Evolutionary conservation across 2,797 vertebrate species (phyloP).

Genomic region (Dromococcyx pavoninus): DNA sequence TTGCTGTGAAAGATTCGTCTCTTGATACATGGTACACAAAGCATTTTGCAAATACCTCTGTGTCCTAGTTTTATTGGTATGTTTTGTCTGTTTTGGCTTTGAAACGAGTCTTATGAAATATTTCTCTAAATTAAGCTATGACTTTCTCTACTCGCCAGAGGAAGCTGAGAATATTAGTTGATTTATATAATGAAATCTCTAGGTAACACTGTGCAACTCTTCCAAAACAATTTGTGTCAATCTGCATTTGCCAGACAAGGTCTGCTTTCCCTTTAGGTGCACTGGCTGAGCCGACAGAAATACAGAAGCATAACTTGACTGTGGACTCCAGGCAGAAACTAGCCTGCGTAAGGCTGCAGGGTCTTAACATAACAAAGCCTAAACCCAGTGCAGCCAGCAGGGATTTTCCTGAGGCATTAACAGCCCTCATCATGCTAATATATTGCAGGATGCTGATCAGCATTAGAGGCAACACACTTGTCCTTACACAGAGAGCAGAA

Average conservation of each 20-base stretch:
- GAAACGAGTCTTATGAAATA: not conserved
- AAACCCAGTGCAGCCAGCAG: not conserved
- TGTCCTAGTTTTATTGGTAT: not conserved
- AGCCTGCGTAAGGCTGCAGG: not conserved
- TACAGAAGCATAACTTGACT: accelerated
- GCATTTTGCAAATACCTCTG: not conserved
- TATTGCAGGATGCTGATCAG: not conserved
- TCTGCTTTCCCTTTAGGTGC: not conserved
- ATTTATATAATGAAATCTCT: not conserved
- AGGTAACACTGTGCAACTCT: not conserved
- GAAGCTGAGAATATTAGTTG: not conserved
- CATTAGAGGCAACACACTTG: not conserved
- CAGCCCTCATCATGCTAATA: not conserved
- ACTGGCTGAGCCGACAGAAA: not conserved
- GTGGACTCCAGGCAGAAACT: not conserved
- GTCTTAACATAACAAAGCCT: not conserved
- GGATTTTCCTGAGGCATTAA: not conserved
- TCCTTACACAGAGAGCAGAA: not conserved
- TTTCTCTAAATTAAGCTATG: not conserved
- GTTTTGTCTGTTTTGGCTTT: not conserved
- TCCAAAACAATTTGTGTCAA: not conserved
- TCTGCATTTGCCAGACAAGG: not conserved
- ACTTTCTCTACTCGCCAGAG: not conserved
- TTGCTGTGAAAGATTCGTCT: not conserved
- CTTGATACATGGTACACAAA: not conserved